These are phyloP conservation scores for Ophion slaviceki DNA, from an alignment of 2,888 invertebrate species.

Conservation along the genomic window DNA sequence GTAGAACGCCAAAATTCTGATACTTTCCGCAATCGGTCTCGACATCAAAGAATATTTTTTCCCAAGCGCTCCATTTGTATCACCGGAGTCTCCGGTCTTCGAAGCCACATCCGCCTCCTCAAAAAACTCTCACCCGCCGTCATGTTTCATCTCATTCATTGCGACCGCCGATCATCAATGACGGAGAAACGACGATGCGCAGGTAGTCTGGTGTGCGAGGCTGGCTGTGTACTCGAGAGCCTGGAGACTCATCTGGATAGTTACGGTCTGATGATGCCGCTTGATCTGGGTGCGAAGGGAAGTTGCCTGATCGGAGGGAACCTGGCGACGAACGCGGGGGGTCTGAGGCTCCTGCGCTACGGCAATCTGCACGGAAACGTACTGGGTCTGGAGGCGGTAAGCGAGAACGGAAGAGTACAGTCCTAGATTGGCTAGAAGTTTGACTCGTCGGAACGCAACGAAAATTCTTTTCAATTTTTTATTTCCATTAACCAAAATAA, in stretches of 20 bases:
- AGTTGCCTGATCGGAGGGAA: slow-evolving; percentile 98
- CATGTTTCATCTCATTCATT: background rate
- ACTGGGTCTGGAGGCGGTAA: slow-evolving; percentile 96
- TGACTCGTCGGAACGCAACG: background rate
- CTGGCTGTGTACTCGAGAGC: slow-evolving; percentile 96
- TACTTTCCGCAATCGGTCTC: too few species aligned
- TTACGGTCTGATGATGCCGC: slow-evolving; percentile 93
- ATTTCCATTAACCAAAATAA: too few species aligned
- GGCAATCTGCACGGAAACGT: slow-evolving; percentile 97
- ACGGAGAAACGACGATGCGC: background rate
- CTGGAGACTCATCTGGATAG: slow-evolving; percentile 91
- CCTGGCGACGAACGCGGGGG: slow-evolving; percentile 98
- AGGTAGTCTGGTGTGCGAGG: slow-evolving; percentile 93
- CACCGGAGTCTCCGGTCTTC: too few species aligned
- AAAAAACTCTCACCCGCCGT: background rate
- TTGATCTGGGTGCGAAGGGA: slow-evolving; percentile 98
- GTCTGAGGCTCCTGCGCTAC: slow-evolving; percentile 95
- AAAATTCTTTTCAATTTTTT: too few species aligned
- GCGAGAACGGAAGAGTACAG: slow-evolving; percentile 71
- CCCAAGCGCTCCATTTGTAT: too few species aligned
- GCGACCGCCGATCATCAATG: background rate
- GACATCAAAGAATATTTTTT: too few species aligned
- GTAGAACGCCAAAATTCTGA: too few species aligned
- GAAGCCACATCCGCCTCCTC: background rate
- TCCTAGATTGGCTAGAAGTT: too few species aligned